These are phyloP conservation scores for Plagiodera versicolora DNA, from an alignment of 2,888 invertebrate genomes.

Conservation along the genomic window DNA sequence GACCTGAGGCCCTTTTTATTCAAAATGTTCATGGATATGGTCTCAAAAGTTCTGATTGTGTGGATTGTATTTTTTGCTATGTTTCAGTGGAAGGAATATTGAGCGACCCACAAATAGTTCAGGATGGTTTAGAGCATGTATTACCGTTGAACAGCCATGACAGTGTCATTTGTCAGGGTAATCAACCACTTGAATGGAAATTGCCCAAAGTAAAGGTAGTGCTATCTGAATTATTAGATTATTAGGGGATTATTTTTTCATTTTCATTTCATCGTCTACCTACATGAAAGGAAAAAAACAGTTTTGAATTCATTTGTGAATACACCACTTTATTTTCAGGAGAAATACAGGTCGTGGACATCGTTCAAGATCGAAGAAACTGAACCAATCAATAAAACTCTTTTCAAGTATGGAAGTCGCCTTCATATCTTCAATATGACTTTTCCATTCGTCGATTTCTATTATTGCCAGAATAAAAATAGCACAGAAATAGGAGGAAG, in stretches of 20 bases:
- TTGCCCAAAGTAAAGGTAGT: constrained; percentile 32
- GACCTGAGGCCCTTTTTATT: too few species aligned
- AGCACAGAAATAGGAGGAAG: constrained; percentile 47
- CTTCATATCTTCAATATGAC: constrained; percentile 52
- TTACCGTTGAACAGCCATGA: constrained; percentile 45
- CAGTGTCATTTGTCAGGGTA: constrained; percentile 56
- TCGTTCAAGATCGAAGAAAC: constrained; percentile 36
- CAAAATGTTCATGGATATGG: too few species aligned
- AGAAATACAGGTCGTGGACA: constrained; percentile 20
- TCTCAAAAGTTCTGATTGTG: too few species aligned
- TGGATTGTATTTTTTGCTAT: background rate
- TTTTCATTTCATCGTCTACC: too few species aligned
- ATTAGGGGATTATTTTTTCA: too few species aligned
- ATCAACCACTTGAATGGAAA: constrained; percentile 53
- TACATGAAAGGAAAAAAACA: too few species aligned
- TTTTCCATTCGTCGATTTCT: constrained; percentile 52
- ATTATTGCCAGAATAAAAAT: constrained; percentile 51
- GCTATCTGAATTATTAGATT: too few species aligned
- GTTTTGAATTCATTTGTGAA: too few species aligned
- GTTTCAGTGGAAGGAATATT: constrained; percentile 40
- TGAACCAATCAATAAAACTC: constrained; percentile 25
- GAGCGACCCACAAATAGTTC: constrained; percentile 37
- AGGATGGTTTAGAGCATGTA: constrained; percentile 19
- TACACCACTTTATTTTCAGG: constrained; percentile 32
- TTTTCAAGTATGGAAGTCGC: constrained; percentile 52